Evolutionary conservation across 2,797 vertebrate genomes (phyloP).

Genomic region (Acanthornis magna): DNA sequence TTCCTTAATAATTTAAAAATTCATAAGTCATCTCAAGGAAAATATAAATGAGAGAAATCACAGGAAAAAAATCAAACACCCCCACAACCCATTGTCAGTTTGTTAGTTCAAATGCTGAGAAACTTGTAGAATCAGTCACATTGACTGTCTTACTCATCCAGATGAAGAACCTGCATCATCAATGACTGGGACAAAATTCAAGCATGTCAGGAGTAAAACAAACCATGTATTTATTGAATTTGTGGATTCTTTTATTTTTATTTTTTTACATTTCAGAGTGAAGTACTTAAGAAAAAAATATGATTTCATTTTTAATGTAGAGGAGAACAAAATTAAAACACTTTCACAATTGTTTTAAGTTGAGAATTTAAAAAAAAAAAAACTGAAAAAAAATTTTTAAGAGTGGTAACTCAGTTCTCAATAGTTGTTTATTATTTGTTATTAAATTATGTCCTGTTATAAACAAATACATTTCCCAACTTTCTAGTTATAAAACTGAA

Average conservation of each 20-base stretch:
- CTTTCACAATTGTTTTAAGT: not conserved
- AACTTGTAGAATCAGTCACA: not conserved
- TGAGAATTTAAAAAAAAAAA: not conserved
- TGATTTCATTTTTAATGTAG: not conserved
- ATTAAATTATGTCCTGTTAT: not conserved
- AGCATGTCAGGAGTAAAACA: not conserved
- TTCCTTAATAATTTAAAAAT: not conserved
- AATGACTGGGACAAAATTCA: not conserved
- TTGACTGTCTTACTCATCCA: not conserved
- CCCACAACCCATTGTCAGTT: not conserved
- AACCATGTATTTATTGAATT: not conserved
- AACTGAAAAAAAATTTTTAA: not conserved
- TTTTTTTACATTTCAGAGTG: not conserved
- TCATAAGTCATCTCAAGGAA: not conserved
- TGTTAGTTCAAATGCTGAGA: not conserved
- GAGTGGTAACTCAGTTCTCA: not conserved
- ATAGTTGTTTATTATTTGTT: not conserved
- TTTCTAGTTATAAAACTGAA: not conserved
- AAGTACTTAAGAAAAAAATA: not conserved
- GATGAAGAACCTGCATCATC: not conserved
- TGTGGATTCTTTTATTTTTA: not conserved
- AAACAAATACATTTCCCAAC: not conserved
- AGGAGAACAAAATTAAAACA: not conserved
- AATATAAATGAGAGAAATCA: not conserved
- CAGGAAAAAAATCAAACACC: not conserved